phyloP scores from a whole-genome alignment of 1,140 invertebrate species.

The Temnothorax curvispinosus region DNA sequence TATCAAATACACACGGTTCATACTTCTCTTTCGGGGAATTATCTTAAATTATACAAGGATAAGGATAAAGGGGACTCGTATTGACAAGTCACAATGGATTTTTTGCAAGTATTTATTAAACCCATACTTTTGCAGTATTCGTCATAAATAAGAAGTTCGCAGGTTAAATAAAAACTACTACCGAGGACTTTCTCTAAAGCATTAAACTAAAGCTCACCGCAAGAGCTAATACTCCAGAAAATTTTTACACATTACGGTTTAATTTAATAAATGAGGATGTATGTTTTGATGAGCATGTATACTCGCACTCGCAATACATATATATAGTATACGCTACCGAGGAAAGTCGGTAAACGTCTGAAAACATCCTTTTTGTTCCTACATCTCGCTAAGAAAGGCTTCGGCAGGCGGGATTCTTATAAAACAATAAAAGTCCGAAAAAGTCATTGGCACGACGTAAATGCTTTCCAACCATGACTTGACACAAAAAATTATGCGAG shows the following conservation, averaged over 20 bases:
- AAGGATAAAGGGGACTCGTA: background rate
- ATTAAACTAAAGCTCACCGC: conserved; percentile 73
- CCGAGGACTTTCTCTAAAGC: conserved; percentile 75
- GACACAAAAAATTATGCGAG: conserved; percentile 31
- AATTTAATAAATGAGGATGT: conserved; percentile 75
- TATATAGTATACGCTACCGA: conserved; percentile 33
- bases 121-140: conserved; percentile 77
- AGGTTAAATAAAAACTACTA: conserved; percentile 81
- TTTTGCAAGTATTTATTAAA: conserved; percentile 80
- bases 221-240: conserved; percentile 79
- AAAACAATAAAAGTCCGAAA: conserved; percentile 63
- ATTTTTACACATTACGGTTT: conserved; percentile 73
- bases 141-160: conserved; percentile 81
- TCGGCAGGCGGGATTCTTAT: conserved; percentile 40
- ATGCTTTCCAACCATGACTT: conserved; percentile 66
- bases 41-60: background rate
- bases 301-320: conserved; percentile 57
- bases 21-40: background rate
- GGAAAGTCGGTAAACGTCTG: conserved; percentile 50
- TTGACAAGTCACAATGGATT: conserved; percentile 32
- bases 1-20: background rate
- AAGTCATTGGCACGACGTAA: conserved; percentile 74
- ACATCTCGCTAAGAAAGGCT: conserved; percentile 44
- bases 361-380: conserved; percentile 40
- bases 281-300: conserved; percentile 72